Percentiles rank a stretch among this genome's conserved stretches.
These are phyloP conservation scores for Piscicola geometra DNA, from an alignment of 2,888 invertebrate genomes.

Conservation along the genomic window DNA sequence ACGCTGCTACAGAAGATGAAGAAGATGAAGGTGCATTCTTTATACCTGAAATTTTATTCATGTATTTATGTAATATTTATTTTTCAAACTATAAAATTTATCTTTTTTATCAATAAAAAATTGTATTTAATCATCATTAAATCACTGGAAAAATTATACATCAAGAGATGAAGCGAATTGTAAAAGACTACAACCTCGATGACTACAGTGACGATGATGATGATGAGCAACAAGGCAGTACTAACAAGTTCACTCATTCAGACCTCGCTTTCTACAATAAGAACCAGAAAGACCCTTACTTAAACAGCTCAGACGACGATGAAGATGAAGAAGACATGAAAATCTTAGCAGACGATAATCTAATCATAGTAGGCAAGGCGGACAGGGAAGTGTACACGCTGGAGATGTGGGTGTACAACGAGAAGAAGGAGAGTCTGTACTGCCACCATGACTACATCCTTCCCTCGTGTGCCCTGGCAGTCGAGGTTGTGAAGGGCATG, in stretches of 20 bases:
- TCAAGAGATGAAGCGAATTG: too few relatives aligned
- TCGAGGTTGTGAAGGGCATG: conserved; percentile 83
- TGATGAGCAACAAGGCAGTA: conserved; percentile 13
- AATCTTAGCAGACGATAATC: conserved; percentile 71
- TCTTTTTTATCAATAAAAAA: too few relatives aligned
- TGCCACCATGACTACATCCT: conserved; percentile 88
- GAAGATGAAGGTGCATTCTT: conserved; percentile 11
- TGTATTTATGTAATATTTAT: background rate
- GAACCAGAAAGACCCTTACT: conserved; percentile 25
- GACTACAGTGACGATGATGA: conserved; percentile 28
- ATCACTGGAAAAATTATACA: too few relatives aligned
- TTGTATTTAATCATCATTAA: too few relatives aligned
- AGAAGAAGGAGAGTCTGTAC: conserved; percentile 78
- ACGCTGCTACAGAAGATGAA: background rate
- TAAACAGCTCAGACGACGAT: conserved; percentile 56
- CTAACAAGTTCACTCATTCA: background rate
- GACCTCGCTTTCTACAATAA: conserved; percentile 13
- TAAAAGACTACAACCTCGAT: conserved; percentile 13
- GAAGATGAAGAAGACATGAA: conserved; percentile 84
- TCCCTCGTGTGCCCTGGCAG: conserved; percentile 79
- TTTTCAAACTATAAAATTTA: background rate
- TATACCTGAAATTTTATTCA: background rate
- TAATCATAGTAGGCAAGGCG: conserved; percentile 79
- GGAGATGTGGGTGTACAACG: conserved; percentile 89
- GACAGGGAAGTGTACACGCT: conserved; percentile 78